Evolutionary conservation across 2,797 vertebrate genomes (phyloP).

Genomic region (Sphenodon punctatus): DNA sequence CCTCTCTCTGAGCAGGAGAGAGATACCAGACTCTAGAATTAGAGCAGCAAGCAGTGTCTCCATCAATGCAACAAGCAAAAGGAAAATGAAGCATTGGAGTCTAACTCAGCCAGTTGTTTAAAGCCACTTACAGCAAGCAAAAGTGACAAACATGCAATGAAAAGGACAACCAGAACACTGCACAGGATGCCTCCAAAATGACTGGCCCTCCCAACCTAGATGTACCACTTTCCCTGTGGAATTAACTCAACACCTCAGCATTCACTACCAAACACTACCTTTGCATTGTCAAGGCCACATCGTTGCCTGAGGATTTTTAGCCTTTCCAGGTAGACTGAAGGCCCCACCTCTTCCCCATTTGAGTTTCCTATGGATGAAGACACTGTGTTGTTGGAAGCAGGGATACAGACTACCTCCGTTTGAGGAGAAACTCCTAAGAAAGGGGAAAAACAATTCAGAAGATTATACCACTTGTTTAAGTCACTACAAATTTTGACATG

Average conservation of each 20-base stretch:
- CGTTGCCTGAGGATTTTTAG: slow-evolving; percentile 96
- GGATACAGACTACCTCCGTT: slow-evolving; percentile 78
- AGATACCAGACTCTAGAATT: background rate
- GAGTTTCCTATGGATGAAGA: slow-evolving; percentile 79
- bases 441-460: too few species aligned
- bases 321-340: slow-evolving; percentile 94
- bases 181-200: background rate
- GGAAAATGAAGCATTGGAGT: background rate
- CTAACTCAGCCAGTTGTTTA: background rate
- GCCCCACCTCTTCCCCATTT: slow-evolving; percentile 91
- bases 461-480: too few species aligned
- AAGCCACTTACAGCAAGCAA: background rate
- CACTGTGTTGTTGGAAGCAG: slow-evolving; percentile 69
- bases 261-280: slow-evolving; percentile 84
- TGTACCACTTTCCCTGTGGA: background rate
- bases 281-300: slow-evolving; percentile 93
- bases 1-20: background rate
- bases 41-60: background rate
- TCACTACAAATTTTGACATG: too few species aligned
- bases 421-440: slow-evolving; percentile 87
- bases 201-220: background rate
- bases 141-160: background rate
- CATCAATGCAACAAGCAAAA: background rate
- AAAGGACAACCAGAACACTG: background rate
- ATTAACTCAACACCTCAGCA: background rate